Evolutionary conservation across 2,888 invertebrate genomes (phyloP).

Genomic region (Eupithecia vulgata): DNA sequence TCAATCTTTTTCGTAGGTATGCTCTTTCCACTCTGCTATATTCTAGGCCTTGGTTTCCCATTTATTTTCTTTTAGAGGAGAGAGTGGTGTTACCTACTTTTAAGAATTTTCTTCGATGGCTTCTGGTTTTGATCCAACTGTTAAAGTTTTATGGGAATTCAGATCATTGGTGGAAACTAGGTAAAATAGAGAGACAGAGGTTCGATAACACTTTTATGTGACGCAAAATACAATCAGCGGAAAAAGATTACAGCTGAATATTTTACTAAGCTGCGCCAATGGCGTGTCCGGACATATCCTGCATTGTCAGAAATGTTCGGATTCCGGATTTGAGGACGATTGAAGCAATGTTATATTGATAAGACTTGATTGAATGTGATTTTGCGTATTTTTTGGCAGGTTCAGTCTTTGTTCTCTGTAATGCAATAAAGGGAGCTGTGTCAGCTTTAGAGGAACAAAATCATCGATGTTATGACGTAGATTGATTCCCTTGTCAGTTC

Average conservation of each 20-base stretch:
- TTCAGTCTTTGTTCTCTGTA: background rate
- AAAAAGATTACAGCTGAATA: conserved; percentile 36
- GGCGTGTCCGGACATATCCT: conserved; percentile 26
- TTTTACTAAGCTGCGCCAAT: conserved; percentile 28
- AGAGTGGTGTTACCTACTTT: too few species aligned
- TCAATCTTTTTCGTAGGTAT: too few species aligned
- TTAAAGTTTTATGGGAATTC: background rate
- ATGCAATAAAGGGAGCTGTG: background rate
- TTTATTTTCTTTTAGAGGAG: too few species aligned
- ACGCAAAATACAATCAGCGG: conserved; percentile 18
- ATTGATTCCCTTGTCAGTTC: too few species aligned
- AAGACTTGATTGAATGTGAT: conserved; percentile 27
- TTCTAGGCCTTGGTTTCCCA: too few species aligned
- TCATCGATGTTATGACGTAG: too few species aligned
- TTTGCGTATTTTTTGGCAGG: conserved; percentile 20
- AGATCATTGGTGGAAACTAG: background rate
- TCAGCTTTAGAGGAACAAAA: background rate
- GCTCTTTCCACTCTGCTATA: too few species aligned
- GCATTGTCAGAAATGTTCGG: conserved; percentile 19
- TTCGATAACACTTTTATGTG: background rate
- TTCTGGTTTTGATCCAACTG: background rate
- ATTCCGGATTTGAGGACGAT: conserved; percentile 30
- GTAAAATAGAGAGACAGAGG: background rate
- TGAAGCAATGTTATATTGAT: conserved; percentile 34
- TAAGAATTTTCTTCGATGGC: background rate